Percentiles rank a stretch among this genome's conserved stretches.
Evolutionary conservation across 2,888 invertebrate genomes (phyloP).

Genomic region (Drosophila setosimentum): DNA sequence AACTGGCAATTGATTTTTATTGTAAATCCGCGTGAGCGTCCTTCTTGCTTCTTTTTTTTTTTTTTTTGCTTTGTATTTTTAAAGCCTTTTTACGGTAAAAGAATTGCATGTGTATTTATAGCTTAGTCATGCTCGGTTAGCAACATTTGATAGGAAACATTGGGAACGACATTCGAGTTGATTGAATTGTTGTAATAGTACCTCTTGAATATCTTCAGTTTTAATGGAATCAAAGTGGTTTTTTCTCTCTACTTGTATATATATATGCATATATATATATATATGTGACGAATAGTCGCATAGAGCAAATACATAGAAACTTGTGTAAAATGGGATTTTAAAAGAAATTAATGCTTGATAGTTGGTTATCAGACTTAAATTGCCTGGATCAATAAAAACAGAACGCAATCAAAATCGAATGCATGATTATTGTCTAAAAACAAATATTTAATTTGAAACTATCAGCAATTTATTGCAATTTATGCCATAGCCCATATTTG

Average conservation of each 20-base stretch:
- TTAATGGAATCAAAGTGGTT: constrained; percentile 45
- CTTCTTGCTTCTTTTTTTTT: constrained; percentile 28
- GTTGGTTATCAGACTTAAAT: neutral
- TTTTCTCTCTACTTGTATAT: neutral
- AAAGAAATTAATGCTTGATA: neutral
- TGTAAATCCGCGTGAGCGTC: constrained; percentile 49
- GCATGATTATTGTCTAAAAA: too few species aligned
- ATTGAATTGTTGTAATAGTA: constrained; percentile 48
- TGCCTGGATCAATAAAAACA: neutral
- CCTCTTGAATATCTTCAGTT: constrained; percentile 39
- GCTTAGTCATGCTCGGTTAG: constrained; percentile 62
- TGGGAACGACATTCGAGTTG: constrained; percentile 52
- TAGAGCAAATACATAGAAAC: neutral
- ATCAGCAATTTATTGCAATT: neutral
- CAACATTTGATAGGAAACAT: constrained; percentile 49
- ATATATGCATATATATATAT: too few species aligned
- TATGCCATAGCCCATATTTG: too few species aligned
- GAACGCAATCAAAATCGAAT: neutral
- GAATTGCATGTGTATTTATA: constrained; percentile 56
- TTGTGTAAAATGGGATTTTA: constrained; percentile 10
- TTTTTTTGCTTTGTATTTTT: constrained; percentile 29
- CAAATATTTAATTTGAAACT: neutral
- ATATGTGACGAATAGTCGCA: neutral
- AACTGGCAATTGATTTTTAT: constrained; percentile 69
- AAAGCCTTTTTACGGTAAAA: constrained; percentile 41